Percentiles rank a stretch among this genome's conserved stretches.
phyloP scores from a whole-genome alignment of 2,113 vertebrate genomes.

The Pica pica region DNA sequence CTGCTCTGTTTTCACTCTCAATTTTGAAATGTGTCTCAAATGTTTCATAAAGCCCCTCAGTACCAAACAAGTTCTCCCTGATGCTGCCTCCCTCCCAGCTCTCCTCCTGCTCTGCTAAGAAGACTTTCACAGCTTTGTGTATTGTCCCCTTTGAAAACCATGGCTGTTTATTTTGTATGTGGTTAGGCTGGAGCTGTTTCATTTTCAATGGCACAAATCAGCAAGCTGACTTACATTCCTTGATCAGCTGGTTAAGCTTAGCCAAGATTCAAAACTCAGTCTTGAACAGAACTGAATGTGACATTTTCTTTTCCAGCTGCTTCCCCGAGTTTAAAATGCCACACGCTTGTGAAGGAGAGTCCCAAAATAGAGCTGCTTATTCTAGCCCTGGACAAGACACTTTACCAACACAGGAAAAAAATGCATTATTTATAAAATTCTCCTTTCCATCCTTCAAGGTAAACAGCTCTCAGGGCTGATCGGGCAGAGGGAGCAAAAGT shows the following conservation, averaged over 20 bases:
- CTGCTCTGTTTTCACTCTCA: background rate
- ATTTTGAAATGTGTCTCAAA: background rate
- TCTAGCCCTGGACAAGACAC: background rate
- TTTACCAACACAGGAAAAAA: background rate
- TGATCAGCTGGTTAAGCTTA: background rate
- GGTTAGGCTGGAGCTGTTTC: background rate
- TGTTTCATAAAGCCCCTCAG: background rate
- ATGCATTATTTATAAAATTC: background rate
- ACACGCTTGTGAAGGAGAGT: fast-evolving
- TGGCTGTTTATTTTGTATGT: background rate
- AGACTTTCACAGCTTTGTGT: background rate
- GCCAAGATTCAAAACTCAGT: background rate
- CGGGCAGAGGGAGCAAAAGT: background rate
- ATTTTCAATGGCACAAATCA: background rate
- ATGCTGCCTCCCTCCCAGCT: background rate
- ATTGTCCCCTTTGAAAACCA: background rate
- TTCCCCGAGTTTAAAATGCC: slow-evolving; percentile 1
- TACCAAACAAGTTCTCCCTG: background rate
- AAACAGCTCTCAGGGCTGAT: background rate
- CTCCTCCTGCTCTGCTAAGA: background rate
- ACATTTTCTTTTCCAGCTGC: slow-evolving; percentile 16
- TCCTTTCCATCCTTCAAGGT: background rate
- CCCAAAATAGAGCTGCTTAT: background rate
- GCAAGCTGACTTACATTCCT: background rate
- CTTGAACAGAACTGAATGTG: background rate